These are phyloP conservation scores for Nomada fabriciana DNA, from an alignment of 2,888 invertebrate species.

Conservation along the genomic window DNA sequence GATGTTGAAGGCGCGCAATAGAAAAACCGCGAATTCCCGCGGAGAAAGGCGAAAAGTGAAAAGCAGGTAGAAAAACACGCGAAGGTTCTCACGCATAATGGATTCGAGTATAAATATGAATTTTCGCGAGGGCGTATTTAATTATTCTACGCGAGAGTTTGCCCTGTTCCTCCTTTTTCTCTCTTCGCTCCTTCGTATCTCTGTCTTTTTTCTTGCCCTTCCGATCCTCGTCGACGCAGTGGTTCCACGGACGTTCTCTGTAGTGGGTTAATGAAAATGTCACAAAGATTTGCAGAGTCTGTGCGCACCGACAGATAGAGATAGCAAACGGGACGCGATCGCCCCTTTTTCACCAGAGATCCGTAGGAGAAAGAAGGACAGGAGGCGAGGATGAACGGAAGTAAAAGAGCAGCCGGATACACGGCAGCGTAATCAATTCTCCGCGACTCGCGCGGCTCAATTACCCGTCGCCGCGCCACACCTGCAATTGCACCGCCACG, in stretches of 20 bases:
- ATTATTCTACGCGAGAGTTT: slow-evolving; percentile 70
- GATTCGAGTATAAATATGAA: slow-evolving; percentile 77
- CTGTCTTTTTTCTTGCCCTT: slow-evolving; percentile 30
- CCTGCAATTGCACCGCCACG: slow-evolving; percentile 35
- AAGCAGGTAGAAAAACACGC: neutral
- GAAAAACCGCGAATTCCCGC: neutral
- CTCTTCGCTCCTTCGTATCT: neutral
- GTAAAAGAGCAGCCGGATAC: slow-evolving; percentile 17
- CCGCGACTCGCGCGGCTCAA: slow-evolving; percentile 68
- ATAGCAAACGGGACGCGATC: neutral
- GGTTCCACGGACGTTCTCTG: slow-evolving; percentile 33
- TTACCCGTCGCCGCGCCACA: slow-evolving; percentile 52
- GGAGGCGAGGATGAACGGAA: neutral
- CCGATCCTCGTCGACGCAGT: slow-evolving; percentile 18
- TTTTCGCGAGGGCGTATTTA: slow-evolving; percentile 75
- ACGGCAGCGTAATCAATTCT: slow-evolving; percentile 68
- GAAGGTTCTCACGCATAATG: slow-evolving; percentile 60
- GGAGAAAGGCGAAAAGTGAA: neutral
- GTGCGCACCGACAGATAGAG: slow-evolving; percentile 34
- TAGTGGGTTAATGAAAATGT: slow-evolving; percentile 77
- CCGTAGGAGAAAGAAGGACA: neutral
- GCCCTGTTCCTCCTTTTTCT: slow-evolving; percentile 29
- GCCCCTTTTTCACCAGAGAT: neutral
- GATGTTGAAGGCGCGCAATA: slow-evolving; percentile 14
- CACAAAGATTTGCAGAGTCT: slow-evolving; percentile 75